Evolutionary conservation across 2,113 vertebrate species (phyloP).

Genomic region (Thamnophis sirtalis): DNA sequence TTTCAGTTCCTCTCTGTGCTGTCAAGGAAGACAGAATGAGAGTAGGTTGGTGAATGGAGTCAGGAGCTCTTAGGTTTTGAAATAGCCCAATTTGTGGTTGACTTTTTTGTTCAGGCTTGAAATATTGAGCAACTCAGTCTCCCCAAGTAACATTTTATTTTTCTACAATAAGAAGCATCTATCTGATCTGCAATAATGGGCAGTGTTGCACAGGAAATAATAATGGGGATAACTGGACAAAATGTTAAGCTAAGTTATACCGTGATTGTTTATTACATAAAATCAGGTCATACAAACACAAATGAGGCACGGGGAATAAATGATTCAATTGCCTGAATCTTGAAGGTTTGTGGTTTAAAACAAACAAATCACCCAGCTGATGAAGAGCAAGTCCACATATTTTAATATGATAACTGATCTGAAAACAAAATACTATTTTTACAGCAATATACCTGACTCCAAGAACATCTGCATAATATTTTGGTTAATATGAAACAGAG

Average conservation of each 20-base stretch:
- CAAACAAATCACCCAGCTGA: not conserved
- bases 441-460: not conserved
- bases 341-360: not conserved
- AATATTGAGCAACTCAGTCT: not conserved
- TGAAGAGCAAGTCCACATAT: not conserved
- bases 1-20: not conserved
- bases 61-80: not conserved
- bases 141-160: not conserved
- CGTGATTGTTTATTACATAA: not conserved
- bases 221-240: not conserved
- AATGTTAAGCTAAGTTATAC: not conserved
- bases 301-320: not conserved
- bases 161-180: not conserved
- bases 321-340: not conserved
- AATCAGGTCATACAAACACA: not conserved
- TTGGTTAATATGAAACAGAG: not conserved
- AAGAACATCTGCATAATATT: not conserved
- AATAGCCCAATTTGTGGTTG: not conserved
- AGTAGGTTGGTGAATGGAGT: not conserved
- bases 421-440: not conserved
- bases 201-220: not conserved
- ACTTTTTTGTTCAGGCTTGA: not conserved
- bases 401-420: not conserved
- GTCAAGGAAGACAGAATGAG: not conserved
- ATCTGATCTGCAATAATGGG: not conserved